Evolutionary conservation across 2,797 vertebrate genomes (phyloP).

Genomic region (Xiphorhynchus erythropygius): DNA sequence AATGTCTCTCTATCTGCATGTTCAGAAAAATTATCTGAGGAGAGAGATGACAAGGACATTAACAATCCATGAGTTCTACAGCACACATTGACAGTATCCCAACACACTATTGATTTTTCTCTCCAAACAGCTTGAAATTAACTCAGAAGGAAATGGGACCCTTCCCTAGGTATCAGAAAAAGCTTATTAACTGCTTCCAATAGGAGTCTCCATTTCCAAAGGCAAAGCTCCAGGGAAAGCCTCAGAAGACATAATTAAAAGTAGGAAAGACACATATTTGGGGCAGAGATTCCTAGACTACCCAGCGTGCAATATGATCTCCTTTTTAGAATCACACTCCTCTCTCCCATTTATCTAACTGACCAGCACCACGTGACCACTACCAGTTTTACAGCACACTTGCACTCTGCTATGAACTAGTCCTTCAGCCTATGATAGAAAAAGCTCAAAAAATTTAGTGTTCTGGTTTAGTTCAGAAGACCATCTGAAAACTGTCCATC

Average conservation of each 20-base stretch:
- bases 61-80: slow-evolving; percentile 7
- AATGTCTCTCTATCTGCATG: slow-evolving; percentile 93
- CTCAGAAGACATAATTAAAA: slow-evolving; percentile 17
- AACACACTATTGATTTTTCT: neutral
- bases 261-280: neutral
- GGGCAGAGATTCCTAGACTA: neutral
- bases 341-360: neutral
- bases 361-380: neutral
- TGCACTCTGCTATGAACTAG: neutral
- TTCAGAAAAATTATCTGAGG: slow-evolving; percentile 92
- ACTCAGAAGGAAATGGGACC: slow-evolving; percentile 30
- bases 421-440: neutral
- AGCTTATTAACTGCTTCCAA: slow-evolving; percentile 18
- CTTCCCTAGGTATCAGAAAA: slow-evolving; percentile 21
- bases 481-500: neutral
- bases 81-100: neutral
- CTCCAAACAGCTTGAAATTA: slow-evolving; percentile 19
- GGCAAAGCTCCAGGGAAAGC: neutral
- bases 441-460: neutral
- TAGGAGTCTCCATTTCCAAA: neutral
- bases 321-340: neutral
- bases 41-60: slow-evolving; percentile 59
- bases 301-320: neutral
- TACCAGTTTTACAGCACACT: neutral
- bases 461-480: neutral